Evolutionary conservation across 2,888 invertebrate genomes (phyloP), one percentile per base, ranked within the genome.

Genomic region (Caenorhabditis sp.): DNA sequence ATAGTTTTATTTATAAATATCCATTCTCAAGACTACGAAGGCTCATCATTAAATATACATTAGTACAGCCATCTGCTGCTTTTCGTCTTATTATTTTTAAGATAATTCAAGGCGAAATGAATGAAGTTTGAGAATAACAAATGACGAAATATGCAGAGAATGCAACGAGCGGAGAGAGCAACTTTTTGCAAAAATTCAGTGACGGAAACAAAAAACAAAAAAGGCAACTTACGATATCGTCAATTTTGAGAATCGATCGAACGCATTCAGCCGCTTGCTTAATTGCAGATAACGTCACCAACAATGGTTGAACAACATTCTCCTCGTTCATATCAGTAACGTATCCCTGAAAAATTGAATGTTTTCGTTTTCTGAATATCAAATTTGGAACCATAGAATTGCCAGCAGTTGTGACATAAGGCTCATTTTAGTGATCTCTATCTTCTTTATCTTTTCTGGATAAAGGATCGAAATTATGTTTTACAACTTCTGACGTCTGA

Each of bases 261-360:
- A 97, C 94, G 61, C 97, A 97, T 91, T 99, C 99, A 0, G 97
- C 93, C 76, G 99, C 93, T 84, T 99, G 92, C 65, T 93, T 94
- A 82, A 99, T 92, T 59, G 96, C 95, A 83, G 95, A 95, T 61
- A 92, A 92, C 67, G 95, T 94, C 63, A 99, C 99, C 87, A 97
- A 91, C 83, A 99, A 91, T 57, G 99, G 99, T 89, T 99, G 99
- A 70, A 99, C 92, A 69, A 99, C 97, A 90, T 95, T 93, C 90
- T 99, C 97, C 80, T 95, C 94, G 70, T 95, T 91, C 89, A 99
- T 99, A 90, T 97, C 95, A 1, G 97, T 95, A 83, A 99, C 95
- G 80, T 93, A 92, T 63, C 97, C 97, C 91, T 91, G 85, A 60
- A 79, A 63, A 23, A n/a, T n/a, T n/a, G n/a, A n/a, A n/a, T n/a